These are phyloP conservation scores for Heliconius cydno DNA, from an alignment of 2,888 invertebrate genomes.

Conservation along the genomic window DNA sequence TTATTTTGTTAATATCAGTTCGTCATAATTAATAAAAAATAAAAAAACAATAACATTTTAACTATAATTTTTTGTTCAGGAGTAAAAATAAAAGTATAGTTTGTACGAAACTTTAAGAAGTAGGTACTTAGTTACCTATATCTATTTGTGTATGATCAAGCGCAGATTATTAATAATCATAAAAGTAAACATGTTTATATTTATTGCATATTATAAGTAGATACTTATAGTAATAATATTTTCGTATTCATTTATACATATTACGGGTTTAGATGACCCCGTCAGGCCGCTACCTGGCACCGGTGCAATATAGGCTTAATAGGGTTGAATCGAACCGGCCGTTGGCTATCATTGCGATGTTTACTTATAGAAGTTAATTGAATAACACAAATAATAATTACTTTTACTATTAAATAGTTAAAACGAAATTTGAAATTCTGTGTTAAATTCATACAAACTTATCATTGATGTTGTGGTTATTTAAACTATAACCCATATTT, in stretches of 20 bases:
- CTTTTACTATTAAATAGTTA: background rate
- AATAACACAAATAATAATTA: background rate
- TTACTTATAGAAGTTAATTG: background rate
- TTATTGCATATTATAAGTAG: no score
- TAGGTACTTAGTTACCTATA: no score
- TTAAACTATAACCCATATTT: no score
- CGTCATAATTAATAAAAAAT: background rate
- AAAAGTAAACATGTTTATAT: no score
- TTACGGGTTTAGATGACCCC: background rate
- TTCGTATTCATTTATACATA: background rate
- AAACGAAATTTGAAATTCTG: background rate
- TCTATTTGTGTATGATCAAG: no score
- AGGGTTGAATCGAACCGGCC: background rate
- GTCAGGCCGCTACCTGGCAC: background rate
- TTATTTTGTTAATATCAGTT: background rate
- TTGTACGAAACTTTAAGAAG: background rate
- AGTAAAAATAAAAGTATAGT: no score
- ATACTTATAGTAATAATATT: background rate
- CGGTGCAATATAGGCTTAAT: background rate
- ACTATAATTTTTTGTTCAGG: background rate
- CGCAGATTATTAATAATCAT: no score
- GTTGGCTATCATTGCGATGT: background rate
- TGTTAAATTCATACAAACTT: background rate
- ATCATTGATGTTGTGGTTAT: no score
- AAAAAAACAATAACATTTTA: background rate